Percentiles rank a stretch among this genome's conserved stretches.
These are phyloP conservation scores for Drosophila prostipennis DNA, from an alignment of 2,888 invertebrate genomes.

Conservation along the genomic window DNA sequence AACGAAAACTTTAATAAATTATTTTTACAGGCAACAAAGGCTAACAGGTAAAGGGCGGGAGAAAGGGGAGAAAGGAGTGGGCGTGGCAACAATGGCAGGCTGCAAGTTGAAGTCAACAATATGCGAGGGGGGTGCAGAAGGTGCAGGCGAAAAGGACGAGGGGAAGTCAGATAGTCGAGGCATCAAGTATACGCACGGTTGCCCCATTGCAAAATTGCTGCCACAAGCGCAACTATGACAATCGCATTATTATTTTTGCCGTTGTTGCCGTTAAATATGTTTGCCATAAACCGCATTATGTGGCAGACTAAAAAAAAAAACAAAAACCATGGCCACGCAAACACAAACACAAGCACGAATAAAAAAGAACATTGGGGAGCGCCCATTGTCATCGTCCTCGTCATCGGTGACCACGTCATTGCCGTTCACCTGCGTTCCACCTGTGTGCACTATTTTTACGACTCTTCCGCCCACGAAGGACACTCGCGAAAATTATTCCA, in stretches of 20 bases:
- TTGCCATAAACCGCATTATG: constrained; percentile 38
- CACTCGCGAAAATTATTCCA: neutral
- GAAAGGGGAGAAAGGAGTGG: neutral
- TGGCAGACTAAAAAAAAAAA: constrained; percentile 15
- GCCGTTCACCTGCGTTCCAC: constrained; percentile 3
- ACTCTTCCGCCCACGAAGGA: neutral
- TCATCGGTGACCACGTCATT: constrained; percentile 10
- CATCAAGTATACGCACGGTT: constrained; percentile 48
- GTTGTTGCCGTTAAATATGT: constrained; percentile 25
- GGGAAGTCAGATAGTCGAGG: constrained; percentile 22
- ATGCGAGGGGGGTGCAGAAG: neutral
- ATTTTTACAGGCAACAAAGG: constrained; percentile 38
- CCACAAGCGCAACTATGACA: constrained; percentile 25
- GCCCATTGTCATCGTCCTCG: constrained; percentile 13
- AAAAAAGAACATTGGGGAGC: neutral
- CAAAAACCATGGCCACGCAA: constrained; percentile 9
- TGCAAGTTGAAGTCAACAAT: constrained; percentile 28
- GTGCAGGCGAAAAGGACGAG: neutral
- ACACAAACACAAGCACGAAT: neutral
- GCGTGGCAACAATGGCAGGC: constrained; percentile 30
- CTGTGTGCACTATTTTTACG: constrained; percentile 13
- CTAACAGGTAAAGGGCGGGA: constrained; percentile 24
- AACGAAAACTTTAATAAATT: constrained; percentile 48
- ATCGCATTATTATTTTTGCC: constrained; percentile 32
- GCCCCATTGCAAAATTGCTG: constrained; percentile 25